These are phyloP conservation scores for Oxygymnocypris stewartii DNA, from an alignment of 2,113 vertebrate species.

Conservation along the genomic window DNA sequence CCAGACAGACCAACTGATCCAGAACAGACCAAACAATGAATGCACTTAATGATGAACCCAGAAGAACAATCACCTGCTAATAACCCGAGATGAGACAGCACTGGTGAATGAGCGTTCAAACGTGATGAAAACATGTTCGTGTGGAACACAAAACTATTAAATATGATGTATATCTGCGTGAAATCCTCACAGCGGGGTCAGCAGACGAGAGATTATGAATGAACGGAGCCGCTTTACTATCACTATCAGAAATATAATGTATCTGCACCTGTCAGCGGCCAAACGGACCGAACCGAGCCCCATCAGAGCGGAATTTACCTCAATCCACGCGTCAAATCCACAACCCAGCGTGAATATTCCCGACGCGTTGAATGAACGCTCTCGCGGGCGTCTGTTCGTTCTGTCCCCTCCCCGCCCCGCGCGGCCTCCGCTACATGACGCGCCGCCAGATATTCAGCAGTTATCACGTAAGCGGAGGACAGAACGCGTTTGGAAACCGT, in stretches of 20 bases:
- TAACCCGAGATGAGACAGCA: not conserved
- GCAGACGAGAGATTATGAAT: slow-evolving; percentile 13
- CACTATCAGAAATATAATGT: slow-evolving; percentile 8
- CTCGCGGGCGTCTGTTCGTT: slow-evolving; percentile 4
- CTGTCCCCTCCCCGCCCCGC: slow-evolving; percentile 33
- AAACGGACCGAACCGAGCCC: not conserved
- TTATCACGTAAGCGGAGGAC: slow-evolving; percentile 10
- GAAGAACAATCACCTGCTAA: not conserved
- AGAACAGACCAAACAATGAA: not conserved
- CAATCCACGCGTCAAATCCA: slow-evolving; percentile 2
- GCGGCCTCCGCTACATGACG: slow-evolving; percentile 56
- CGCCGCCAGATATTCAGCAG: not conserved
- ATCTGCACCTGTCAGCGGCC: slow-evolving; percentile 37
- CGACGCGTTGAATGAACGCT: not conserved
- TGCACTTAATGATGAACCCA: not conserved
- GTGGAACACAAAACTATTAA: not conserved
- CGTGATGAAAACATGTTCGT: not conserved
- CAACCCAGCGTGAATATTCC: not conserved
- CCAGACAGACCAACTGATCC: not conserved
- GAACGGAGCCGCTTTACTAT: slow-evolving; percentile 25
- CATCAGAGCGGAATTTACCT: slow-evolving; percentile 29
- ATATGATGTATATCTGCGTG: not conserved
- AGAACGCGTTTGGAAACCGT: not conserved
- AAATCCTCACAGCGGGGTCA: not conserved
- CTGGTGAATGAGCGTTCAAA: not conserved